phyloP scores from a whole-genome alignment of 2,888 invertebrate genomes.

The Leucoma salicis region DNA sequence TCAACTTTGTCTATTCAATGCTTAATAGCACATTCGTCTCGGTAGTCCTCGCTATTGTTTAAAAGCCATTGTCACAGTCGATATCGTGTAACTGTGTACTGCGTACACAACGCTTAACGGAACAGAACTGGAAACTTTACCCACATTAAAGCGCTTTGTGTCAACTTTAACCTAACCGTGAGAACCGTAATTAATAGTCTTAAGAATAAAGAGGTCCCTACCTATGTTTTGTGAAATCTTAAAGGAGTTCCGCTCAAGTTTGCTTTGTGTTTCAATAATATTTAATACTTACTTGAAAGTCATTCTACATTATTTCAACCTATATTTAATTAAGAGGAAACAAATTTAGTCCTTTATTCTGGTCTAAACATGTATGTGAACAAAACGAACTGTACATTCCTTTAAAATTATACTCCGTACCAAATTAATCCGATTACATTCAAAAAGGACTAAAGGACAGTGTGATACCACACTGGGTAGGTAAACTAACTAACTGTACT shows the following conservation, averaged over 20 bases:
- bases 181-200: constrained; percentile 20
- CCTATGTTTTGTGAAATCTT: constrained; percentile 3
- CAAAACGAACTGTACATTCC: too few relatives aligned
- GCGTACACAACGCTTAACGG: constrained; percentile 19
- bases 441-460: too few relatives aligned
- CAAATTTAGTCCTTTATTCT: too few relatives aligned
- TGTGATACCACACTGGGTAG: too few relatives aligned
- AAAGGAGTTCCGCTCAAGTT: neutral
- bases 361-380: too few relatives aligned
- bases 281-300: neutral
- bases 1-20: constrained; percentile 39
- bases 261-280: neutral
- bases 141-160: constrained; percentile 16
- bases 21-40: constrained; percentile 42
- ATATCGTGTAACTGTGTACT: constrained; percentile 40
- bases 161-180: constrained; percentile 24
- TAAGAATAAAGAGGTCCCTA: constrained; percentile 21
- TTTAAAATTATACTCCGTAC: too few relatives aligned
- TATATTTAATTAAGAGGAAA: too few relatives aligned
- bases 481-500: too few relatives aligned
- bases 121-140: constrained; percentile 22
- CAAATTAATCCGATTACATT: too few relatives aligned
- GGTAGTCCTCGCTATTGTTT: constrained; percentile 59
- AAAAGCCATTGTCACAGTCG: constrained; percentile 49
- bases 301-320: too few relatives aligned